A percentile compares a stretch with the other conserved stretches of the same genome.
Evolutionary conservation across 2,797 vertebrate genomes (phyloP).

Genomic region (Eutrigla gurnardus): DNA sequence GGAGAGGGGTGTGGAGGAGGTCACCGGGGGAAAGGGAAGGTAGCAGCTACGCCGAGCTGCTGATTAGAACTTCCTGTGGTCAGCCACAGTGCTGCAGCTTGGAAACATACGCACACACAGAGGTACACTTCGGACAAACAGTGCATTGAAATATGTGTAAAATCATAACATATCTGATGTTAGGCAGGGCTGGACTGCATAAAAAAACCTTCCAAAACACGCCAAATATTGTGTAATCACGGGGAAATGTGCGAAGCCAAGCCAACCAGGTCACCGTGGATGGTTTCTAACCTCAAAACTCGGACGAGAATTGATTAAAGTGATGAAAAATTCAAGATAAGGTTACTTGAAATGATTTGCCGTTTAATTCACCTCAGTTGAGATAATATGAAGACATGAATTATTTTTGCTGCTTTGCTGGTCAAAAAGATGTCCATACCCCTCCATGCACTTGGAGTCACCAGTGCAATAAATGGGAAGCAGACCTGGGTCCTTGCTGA

Average conservation of each 20-base stretch:
- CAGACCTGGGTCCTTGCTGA: background rate
- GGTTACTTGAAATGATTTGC: no score
- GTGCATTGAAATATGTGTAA: background rate
- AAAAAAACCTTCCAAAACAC: background rate
- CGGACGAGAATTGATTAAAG: background rate
- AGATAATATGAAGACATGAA: background rate
- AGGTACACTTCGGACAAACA: slow-evolving; percentile 12
- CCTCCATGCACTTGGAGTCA: no score
- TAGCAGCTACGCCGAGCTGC: slow-evolving; percentile 59
- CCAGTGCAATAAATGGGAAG: background rate
- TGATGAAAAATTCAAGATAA: no score
- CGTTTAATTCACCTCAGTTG: no score
- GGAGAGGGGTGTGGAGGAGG: slow-evolving; percentile 62
- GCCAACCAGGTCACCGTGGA: background rate
- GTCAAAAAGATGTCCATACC: no score
- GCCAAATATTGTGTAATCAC: slow-evolving; percentile 14
- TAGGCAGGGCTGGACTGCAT: background rate
- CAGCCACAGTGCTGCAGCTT: slow-evolving; percentile 44
- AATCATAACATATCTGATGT: background rate
- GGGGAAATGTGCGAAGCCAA: slow-evolving; percentile 1
- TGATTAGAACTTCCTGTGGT: slow-evolving; percentile 82
- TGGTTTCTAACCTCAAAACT: background rate
- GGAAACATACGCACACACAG: slow-evolving; percentile 14
- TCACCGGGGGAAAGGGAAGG: slow-evolving; percentile 73
- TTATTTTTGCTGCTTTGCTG: background rate